Evolutionary conservation across 2,888 invertebrate genomes (phyloP).

Genomic region (Coenonympha glycerion): DNA sequence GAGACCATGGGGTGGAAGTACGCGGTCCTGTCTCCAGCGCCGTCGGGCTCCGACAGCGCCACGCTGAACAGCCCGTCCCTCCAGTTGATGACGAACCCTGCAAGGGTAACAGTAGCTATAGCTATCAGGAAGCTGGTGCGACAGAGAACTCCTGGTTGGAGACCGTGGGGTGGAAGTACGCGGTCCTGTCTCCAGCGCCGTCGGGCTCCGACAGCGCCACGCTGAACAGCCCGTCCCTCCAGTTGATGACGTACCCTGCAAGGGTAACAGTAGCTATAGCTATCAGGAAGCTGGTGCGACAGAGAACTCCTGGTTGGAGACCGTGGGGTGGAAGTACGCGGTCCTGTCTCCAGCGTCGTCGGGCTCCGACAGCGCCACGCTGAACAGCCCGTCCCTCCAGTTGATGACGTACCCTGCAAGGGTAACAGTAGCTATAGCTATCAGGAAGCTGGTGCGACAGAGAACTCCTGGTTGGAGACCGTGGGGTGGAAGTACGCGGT

Average conservation of each 20-base stretch:
- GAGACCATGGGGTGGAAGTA: constrained; percentile 87
- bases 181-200: constrained; percentile 72
- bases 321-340: constrained; percentile 85
- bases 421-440: too few relatives aligned
- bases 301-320: constrained; percentile 81
- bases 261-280: too few relatives aligned
- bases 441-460: constrained; percentile 76
- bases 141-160: constrained; percentile 82
- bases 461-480: constrained; percentile 81
- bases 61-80: constrained; percentile 86
- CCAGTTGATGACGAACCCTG: constrained; percentile 78
- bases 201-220: constrained; percentile 76
- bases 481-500: constrained; percentile 85
- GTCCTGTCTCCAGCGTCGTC: constrained; percentile 68
- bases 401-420: too few relatives aligned
- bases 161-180: constrained; percentile 85
- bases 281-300: constrained; percentile 77
- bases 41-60: constrained; percentile 74
- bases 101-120: too few relatives aligned
- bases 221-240: constrained; percentile 87
- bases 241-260: constrained; percentile 69
- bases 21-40: constrained; percentile 74
- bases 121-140: constrained; percentile 72
- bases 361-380: constrained; percentile 77
- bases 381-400: constrained; percentile 88